phyloP scores from a whole-genome alignment of 2,888 invertebrate species.

The Scrobipalpa atriplicella region DNA sequence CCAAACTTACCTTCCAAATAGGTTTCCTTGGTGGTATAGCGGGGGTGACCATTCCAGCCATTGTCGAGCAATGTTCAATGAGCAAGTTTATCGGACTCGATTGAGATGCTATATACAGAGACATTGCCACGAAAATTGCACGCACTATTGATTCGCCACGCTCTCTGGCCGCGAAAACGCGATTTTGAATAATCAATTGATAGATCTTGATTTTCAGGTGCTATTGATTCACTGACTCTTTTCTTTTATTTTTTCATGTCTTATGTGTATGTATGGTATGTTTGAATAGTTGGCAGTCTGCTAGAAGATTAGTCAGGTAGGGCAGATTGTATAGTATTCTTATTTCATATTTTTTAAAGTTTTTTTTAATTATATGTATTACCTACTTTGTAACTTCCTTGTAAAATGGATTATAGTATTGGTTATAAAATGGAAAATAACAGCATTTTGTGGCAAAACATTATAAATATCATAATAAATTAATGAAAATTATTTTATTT shows the following conservation, averaged over 20 bases:
- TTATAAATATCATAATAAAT: no score
- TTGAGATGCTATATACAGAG: neutral
- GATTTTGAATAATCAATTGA: neutral
- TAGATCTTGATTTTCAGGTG: neutral
- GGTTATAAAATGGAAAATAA: no score
- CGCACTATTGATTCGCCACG: neutral
- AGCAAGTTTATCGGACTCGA: neutral
- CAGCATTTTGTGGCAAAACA: no score
- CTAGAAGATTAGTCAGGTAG: no score
- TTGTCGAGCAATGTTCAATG: neutral
- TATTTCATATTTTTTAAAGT: no score
- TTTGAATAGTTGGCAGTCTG: no score
- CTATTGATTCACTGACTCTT: neutral
- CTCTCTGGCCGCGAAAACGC: conserved; percentile 8
- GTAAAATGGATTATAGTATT: no score
- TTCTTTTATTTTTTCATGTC: neutral
- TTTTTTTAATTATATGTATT: no score
- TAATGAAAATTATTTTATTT: no score
- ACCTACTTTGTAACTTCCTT: no score
- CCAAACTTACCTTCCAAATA: neutral
- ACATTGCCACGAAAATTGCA: neutral
- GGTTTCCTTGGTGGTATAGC: neutral
- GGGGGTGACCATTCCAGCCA: neutral
- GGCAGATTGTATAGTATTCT: no score
- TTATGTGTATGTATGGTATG: no score